Evolutionary conservation across 2,888 invertebrate genomes (phyloP).

Genomic region (Aporophyla lueneburgensis): DNA sequence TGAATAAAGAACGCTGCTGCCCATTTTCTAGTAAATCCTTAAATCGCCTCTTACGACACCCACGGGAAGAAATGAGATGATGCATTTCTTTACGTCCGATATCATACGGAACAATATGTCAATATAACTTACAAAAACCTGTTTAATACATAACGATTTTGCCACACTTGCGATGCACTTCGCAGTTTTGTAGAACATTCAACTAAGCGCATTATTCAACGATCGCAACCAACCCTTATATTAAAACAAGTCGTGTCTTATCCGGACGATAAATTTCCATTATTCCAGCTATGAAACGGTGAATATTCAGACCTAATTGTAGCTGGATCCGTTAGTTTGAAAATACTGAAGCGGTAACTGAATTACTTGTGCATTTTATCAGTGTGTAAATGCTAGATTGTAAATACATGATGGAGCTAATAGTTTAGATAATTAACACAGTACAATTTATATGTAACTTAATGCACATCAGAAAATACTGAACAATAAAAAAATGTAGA

Average conservation of each 20-base stretch:
- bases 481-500: too few relatives aligned
- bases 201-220: slow-evolving; percentile 31
- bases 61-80: too few relatives aligned
- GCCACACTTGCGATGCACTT: background rate
- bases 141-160: background rate
- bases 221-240: slow-evolving; percentile 27
- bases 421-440: background rate
- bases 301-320: slow-evolving; percentile 58
- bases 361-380: slow-evolving; percentile 35
- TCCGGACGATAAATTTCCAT: slow-evolving; percentile 69
- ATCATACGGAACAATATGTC: too few relatives aligned
- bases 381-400: slow-evolving; percentile 3
- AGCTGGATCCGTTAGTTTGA: slow-evolving; percentile 22
- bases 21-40: too few relatives aligned
- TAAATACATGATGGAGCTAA: background rate
- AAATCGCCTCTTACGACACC: too few relatives aligned
- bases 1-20: too few relatives aligned
- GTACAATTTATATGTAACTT: too few relatives aligned
- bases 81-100: too few relatives aligned
- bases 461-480: too few relatives aligned
- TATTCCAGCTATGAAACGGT: slow-evolving; percentile 62
- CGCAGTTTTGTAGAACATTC: background rate
- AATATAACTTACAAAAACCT: background rate
- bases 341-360: slow-evolving; percentile 34
- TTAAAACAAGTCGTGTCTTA: slow-evolving; percentile 62